Conservation (phyloP, 2,888 invertebrate species). For the Caenorhabditis imperialis region DNA sequence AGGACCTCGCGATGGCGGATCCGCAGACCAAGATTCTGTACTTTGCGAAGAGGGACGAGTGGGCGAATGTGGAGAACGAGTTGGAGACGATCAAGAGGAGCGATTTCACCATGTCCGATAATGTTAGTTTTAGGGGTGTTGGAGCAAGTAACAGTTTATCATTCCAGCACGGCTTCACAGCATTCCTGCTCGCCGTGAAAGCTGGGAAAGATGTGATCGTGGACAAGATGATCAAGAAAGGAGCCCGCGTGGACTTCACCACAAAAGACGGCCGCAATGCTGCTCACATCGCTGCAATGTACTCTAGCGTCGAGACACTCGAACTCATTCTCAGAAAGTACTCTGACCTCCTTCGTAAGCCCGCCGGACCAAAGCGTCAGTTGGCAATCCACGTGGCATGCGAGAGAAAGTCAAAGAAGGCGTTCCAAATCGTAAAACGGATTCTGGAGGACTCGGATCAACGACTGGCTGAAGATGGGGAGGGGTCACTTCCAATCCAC, state of each 20-base stretch:
- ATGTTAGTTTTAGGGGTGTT: no score
- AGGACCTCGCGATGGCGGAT: conserved; percentile 61
- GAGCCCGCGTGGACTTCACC: conserved; percentile 78
- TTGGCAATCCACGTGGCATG: conserved; percentile 95
- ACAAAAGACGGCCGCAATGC: conserved; percentile 90
- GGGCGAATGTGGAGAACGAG: conserved; percentile 66
- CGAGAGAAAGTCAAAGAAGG: conserved; percentile 91
- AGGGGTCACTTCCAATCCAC: conserved; percentile 72
- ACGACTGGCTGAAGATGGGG: conserved; percentile 83
- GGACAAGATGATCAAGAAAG: conserved; percentile 79
- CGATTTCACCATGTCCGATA: conserved; percentile 72
- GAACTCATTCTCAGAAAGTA: conserved; percentile 89
- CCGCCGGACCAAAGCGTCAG: conserved; percentile 91
- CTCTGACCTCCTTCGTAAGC: conserved; percentile 89
- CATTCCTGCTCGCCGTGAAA: conserved; percentile 79
- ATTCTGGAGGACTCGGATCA: conserved; percentile 90
- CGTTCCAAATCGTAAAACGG: conserved; percentile 90
- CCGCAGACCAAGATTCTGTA: conserved; percentile 65
- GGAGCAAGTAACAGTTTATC: no score
- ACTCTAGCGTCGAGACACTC: conserved; percentile 94
- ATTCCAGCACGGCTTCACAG: conserved; percentile 79
- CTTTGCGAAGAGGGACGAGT: conserved; percentile 71
- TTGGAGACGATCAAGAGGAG: conserved; percentile 58
- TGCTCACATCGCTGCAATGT: conserved; percentile 93
- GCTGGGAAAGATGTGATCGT: conserved; percentile 79